Conservation (phyloP, 2,797 vertebrate genomes). For the Paramormyrops hopkinsi region DNA sequence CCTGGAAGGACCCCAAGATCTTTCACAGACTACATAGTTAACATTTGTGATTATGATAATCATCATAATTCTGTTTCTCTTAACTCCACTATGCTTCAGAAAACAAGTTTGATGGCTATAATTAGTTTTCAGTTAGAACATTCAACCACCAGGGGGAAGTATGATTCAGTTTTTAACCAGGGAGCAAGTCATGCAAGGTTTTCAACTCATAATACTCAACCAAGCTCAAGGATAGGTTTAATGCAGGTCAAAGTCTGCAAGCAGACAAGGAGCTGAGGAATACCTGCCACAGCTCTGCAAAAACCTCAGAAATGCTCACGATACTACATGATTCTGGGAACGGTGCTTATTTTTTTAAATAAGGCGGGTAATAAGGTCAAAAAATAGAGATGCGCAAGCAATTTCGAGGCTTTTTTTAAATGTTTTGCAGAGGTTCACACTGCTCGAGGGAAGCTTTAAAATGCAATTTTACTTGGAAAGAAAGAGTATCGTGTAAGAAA, state of each 20-base stretch:
- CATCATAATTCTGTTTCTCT: background rate
- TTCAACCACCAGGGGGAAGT: constrained; percentile 58
- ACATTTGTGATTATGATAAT: background rate
- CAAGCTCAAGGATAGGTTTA: constrained; percentile 3
- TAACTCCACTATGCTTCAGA: background rate
- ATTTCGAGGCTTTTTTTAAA: background rate
- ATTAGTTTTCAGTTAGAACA: background rate
- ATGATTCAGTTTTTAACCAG: constrained; percentile 44
- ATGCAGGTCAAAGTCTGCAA: background rate
- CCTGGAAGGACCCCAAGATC: background rate
- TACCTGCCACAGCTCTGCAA: background rate
- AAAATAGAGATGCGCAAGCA: background rate
- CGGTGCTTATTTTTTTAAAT: background rate
- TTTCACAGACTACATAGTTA: background rate
- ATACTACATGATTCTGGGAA: background rate
- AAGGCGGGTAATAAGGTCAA: background rate
- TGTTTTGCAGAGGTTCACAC: background rate
- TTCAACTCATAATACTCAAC: background rate
- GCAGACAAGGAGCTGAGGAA: background rate
- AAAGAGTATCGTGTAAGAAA: constrained; percentile 24
- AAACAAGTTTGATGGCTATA: background rate
- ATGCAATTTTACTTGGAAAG: background rate
- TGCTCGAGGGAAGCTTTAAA: background rate
- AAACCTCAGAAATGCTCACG: background rate
- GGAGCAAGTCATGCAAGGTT: background rate